These are phyloP conservation scores for Blastobasis lacticolella DNA, from an alignment of 2,888 invertebrate genomes.

Conservation along the genomic window DNA sequence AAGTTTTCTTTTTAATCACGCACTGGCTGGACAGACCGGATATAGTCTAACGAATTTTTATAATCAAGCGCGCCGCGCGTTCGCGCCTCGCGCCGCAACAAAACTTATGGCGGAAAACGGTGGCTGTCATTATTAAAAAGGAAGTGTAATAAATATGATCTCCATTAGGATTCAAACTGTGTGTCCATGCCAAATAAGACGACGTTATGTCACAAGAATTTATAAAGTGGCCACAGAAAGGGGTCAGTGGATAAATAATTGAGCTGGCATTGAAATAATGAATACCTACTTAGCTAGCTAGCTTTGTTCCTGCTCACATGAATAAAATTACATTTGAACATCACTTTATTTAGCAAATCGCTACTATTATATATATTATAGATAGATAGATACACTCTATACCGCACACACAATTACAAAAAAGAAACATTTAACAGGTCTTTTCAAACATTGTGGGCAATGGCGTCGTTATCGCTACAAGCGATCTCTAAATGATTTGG, in stretches of 20 bases:
- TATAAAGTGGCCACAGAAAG: constrained; percentile 28
- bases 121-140: constrained; percentile 29
- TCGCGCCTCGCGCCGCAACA: constrained; percentile 32
- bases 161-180: constrained; percentile 45
- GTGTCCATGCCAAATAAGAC: constrained; percentile 40
- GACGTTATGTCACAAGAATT: constrained; percentile 23
- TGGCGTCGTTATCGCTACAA: no score
- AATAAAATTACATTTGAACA: no score
- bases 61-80: constrained; percentile 31
- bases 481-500: no score
- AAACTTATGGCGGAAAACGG: constrained; percentile 33
- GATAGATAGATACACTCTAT: no score
- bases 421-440: no score
- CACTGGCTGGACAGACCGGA: constrained; percentile 19
- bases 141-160: constrained; percentile 35
- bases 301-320: no score
- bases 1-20: constrained; percentile 1
- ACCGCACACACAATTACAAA: no score
- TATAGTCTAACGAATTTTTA: constrained; percentile 25
- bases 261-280: constrained; percentile 20
- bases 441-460: no score
- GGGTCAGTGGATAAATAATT: constrained; percentile 59
- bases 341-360: no score
- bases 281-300: not conserved
- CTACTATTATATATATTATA: no score